These are phyloP conservation scores for Oryzias curvinotus DNA, from an alignment of 2,113 vertebrate species.

Conservation along the genomic window DNA sequence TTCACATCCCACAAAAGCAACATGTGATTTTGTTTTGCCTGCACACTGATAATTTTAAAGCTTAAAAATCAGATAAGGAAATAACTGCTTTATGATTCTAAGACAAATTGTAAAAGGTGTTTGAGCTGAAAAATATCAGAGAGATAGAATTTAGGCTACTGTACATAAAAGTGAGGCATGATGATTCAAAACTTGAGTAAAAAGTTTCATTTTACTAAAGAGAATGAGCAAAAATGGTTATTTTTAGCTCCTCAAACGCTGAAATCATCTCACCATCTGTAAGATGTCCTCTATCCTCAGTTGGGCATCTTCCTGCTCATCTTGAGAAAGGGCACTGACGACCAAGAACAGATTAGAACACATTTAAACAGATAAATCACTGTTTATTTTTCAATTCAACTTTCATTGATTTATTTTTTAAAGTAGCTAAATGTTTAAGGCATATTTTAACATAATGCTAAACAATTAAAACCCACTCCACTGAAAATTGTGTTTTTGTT, in stretches of 20 bases:
- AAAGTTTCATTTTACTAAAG: no score
- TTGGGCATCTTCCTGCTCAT: conserved; percentile 93
- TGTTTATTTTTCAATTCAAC: no score
- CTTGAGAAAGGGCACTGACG: conserved; percentile 90
- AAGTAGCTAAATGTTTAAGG: no score
- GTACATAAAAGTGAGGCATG: background rate
- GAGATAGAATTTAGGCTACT: background rate
- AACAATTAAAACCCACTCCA: no score
- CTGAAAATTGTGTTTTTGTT: no score
- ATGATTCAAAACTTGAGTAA: no score
- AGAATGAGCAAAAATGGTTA: no score
- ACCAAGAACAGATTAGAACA: background rate
- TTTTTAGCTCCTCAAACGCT: background rate
- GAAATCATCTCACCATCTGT: conserved; percentile 83
- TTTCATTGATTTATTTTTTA: no score
- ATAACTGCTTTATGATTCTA: conserved; percentile 6
- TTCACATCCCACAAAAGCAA: conserved; percentile 16
- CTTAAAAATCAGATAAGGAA: background rate
- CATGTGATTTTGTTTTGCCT: background rate
- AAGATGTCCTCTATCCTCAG: conserved; percentile 92
- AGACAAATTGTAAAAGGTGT: background rate
- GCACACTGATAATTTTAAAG: background rate
- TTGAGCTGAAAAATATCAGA: conserved; percentile 1
- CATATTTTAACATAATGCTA: no score
- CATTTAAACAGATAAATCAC: background rate